Conservation (phyloP, 2,797 vertebrate genomes). For the Melopsittacus undulatus region DNA sequence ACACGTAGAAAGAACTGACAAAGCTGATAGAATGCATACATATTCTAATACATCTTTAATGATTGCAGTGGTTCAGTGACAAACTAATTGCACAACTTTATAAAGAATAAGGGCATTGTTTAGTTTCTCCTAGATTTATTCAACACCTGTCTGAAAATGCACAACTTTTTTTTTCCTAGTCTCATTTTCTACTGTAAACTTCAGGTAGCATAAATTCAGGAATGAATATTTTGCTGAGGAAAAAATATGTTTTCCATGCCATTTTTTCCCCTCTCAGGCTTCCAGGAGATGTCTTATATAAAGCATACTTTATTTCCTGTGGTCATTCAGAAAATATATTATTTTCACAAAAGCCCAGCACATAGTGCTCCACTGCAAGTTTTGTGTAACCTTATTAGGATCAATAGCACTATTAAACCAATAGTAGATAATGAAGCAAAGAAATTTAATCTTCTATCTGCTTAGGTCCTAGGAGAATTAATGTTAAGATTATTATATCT, state of each 20-base stretch:
- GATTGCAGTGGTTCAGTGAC: background rate
- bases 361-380: background rate
- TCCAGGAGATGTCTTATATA: background rate
- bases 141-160: background rate
- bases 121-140: background rate
- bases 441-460: background rate
- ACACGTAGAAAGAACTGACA: background rate
- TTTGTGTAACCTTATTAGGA: background rate
- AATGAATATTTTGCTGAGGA: background rate
- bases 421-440: background rate
- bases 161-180: accelerated
- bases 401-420: background rate
- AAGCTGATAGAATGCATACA: background rate
- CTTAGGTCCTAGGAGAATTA: background rate
- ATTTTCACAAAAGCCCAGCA: background rate
- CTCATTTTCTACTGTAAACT: background rate
- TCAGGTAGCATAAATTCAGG: background rate
- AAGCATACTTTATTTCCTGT: background rate
- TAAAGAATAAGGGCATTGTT: background rate
- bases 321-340: background rate
- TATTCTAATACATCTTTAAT: background rate
- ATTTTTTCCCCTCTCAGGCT: background rate
- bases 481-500: background rate
- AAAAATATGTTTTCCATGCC: accelerated
- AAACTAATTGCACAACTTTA: background rate